A percentile compares a stretch with the other conserved stretches of the same genome.
Evolutionary conservation across 2,888 invertebrate species (phyloP).

Genomic region (Mimumesa dahlbomi): DNA sequence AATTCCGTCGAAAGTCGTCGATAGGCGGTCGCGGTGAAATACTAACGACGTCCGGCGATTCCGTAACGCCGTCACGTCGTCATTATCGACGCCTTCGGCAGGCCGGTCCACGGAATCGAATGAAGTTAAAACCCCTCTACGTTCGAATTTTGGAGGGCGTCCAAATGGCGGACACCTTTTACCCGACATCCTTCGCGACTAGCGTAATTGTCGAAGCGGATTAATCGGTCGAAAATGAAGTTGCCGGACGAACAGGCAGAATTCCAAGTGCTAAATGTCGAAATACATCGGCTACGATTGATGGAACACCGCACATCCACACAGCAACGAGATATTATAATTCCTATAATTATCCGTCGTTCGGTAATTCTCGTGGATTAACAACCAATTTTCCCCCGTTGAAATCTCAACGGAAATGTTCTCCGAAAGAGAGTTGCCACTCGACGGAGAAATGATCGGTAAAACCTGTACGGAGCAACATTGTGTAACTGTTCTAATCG

Average conservation of each 20-base stretch:
- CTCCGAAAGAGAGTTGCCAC: too few species aligned
- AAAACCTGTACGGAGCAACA: neutral
- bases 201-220: constrained; percentile 46
- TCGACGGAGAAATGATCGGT: neutral
- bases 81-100: constrained; percentile 33
- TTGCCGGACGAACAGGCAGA: too few species aligned
- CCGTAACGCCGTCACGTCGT: constrained; percentile 32
- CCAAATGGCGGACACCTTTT: constrained; percentile 22
- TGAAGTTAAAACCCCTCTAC: constrained; percentile 10
- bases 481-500: constrained; percentile 42
- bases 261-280: too few species aligned
- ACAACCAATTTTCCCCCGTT: too few species aligned
- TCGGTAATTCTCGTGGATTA: too few species aligned
- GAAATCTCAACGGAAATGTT: too few species aligned
- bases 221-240: constrained; percentile 15
- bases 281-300: too few species aligned
- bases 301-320: too few species aligned
- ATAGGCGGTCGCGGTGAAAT: too few species aligned
- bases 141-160: constrained; percentile 25
- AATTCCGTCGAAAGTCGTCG: too few species aligned
- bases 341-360: too few species aligned
- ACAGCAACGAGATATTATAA: too few species aligned
- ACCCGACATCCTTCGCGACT: neutral
- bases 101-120: neutral
- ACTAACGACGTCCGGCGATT: constrained; percentile 12